Percentiles rank a stretch among this genome's conserved stretches.
Conservation (phyloP, 1,140 invertebrate species). For the Hestina assimilis region DNA sequence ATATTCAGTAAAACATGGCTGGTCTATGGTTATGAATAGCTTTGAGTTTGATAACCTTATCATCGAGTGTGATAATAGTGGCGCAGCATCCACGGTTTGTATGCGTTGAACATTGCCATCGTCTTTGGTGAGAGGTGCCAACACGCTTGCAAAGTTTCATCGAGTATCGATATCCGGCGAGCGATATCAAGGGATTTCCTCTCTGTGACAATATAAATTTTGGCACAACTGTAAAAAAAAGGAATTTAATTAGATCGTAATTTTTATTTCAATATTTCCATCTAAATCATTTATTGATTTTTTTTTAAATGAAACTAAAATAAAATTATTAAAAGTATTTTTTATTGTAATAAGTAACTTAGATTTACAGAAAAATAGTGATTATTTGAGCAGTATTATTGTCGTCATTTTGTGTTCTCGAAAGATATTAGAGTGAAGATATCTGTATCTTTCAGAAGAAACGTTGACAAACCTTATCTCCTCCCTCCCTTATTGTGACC, state of each 20-base stretch:
- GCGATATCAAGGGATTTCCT: conserved; percentile 35
- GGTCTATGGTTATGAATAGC: conserved; percentile 39
- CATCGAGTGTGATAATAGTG: conserved; percentile 32
- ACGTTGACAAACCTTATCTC: too few relatives aligned
- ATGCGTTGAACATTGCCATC: conserved; percentile 49
- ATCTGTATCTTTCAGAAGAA: too few relatives aligned
- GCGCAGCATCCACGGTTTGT: conserved; percentile 35
- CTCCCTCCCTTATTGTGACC: too few relatives aligned
- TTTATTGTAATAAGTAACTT: too few relatives aligned
- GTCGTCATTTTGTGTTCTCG: too few relatives aligned
- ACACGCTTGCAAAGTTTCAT: conserved; percentile 28
- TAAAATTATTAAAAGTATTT: too few relatives aligned
- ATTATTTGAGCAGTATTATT: too few relatives aligned
- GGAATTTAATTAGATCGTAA: background rate
- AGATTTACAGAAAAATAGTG: too few relatives aligned
- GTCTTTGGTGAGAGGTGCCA: conserved; percentile 9
- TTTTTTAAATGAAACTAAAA: background rate
- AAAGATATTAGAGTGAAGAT: too few relatives aligned
- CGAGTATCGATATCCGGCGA: conserved; percentile 35
- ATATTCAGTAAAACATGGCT: conserved; percentile 2
- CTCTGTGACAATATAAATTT: conserved; percentile 31
- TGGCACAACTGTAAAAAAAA: conserved; percentile 21
- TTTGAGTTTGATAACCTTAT: conserved; percentile 28
- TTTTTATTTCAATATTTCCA: too few relatives aligned
- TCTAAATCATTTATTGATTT: too few relatives aligned